phyloP scores from a whole-genome alignment of 2,113 vertebrate genomes.

The Panthera tigris region DNA sequence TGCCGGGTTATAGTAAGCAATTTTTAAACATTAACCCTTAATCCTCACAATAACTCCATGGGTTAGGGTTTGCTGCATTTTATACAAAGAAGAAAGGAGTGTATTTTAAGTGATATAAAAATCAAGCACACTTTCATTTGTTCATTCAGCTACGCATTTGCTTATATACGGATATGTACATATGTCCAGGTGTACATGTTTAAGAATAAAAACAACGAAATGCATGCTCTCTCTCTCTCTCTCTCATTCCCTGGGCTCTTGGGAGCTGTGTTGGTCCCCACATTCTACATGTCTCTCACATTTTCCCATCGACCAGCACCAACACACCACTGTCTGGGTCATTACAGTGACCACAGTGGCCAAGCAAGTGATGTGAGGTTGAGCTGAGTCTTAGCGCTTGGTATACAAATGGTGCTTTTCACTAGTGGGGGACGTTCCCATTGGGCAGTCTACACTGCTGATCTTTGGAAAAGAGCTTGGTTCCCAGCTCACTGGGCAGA shows the following conservation, averaged over 20 bases:
- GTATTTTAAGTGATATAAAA: not conserved
- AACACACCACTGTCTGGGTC: not conserved
- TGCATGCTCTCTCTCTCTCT: too few species aligned
- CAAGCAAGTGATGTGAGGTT: not conserved
- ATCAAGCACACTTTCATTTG: not conserved
- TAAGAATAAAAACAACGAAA: not conserved
- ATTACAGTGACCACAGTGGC: not conserved
- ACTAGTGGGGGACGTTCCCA: not conserved
- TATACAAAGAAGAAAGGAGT: not conserved
- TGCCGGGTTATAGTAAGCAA: not conserved
- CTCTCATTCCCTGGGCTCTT: not conserved
- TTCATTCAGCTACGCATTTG: not conserved
- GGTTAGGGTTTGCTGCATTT: not conserved
- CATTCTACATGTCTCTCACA: not conserved
- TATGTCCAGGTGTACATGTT: not conserved
- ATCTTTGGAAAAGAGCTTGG: not conserved
- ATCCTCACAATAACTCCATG: not conserved
- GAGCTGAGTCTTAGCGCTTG: not conserved
- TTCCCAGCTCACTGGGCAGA: not conserved
- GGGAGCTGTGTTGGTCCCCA: not conserved
- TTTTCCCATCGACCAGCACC: not conserved
- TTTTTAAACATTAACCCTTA: not conserved
- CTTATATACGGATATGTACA: not conserved
- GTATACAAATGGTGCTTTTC: too few species aligned
- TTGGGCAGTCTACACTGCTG: not conserved